Base-by-base conservation (phyloP, 2,888 invertebrate genomes). In the Dione juno region DNA sequence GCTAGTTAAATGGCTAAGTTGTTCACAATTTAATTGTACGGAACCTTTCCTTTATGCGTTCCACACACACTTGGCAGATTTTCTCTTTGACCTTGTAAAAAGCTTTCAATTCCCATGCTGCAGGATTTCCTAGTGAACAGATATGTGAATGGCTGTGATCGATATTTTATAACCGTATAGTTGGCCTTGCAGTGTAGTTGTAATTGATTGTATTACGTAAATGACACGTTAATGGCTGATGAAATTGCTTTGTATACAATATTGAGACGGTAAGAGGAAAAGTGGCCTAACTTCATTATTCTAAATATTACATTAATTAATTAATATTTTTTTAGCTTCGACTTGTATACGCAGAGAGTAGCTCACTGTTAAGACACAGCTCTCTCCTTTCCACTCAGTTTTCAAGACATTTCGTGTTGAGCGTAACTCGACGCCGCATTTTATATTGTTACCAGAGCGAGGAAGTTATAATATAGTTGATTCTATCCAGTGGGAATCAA, bases 61-160 rank as follows among this genome's bases (percentile, higher is more conserved):
- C n/a, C n/a, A 54, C 3, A 45, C 14, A 16, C 57, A 16, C 57
- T 57, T 57, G 40, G 5, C 37, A 63, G 52, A 16, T 48, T 64
- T 54, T 40, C 61, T 64, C 59, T 67, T 37, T 41, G 64, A 48
- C 73, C 70, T 68, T 73, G 73, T 61, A 53, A 73, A 63, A 63
- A 37, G 45, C 54, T 68, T 52, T 64, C 50, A 66, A 57, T 67
- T 72, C 67, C 70, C 71, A 70, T 72, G 69, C 19, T 73, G 69
- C 76, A 76, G 76, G 75, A 76, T 77, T 77, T 77, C 77, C 77
- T 77, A 43, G 74, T 76, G 63, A 37, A 35, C 58, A 67, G 72
- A 70, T 66, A 75, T 74, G 75, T 75, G 75, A 75, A 75, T 45
- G 75, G 74, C 61, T 66, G 57, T 59, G 68, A 63, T 71, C 65